Base-by-base conservation (phyloP, 2,888 invertebrate species). In the Ophonus ardosiacus region DNA sequence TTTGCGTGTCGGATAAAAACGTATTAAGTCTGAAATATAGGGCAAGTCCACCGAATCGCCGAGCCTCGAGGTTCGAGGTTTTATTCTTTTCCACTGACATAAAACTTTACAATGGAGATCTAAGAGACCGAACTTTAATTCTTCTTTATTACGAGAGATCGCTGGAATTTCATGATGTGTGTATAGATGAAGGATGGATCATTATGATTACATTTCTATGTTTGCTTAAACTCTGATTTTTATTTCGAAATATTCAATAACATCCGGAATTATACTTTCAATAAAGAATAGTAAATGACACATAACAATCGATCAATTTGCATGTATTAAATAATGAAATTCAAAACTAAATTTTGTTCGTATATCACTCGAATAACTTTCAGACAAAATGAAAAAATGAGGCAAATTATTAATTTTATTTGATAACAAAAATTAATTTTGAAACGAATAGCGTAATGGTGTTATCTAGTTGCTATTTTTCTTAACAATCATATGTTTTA, bases 11-110 rank as follows among this genome's bases (percentile, higher is more conserved):
- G 61, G 79, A 79, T 79, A 79, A 79, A 79, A 79, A 79, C 61
- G 79, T 79, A 79, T 79, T 79, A 79, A 79, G 59, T 79, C 59
- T 79, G 79, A 79, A 61, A 79, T 79, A 79, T 79, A 79, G 79
- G 79, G 51, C 79, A 61, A 79, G 43, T 43, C 71, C 15, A 17
- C 68, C 38, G 68, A 38, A 38, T 68, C 68, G 71, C 43, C 43
- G 43, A 51, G 43, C 43, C 13, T 10, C 43, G 43, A 51, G 43
- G 38, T 17, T 68, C 18, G 38, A 24, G 38, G 71, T 74, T 74
- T 74, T 74, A 40, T 74, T 74, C 71, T 74, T 74, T 74, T 74
- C 40, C 40, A 68, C 17, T 18, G 17, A 43, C 40, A 74, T 74
- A 74, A 74, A 74, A 74, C 71, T 74, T 74, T 74, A 74, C 71